Evolutionary conservation across 2,888 invertebrate genomes (phyloP), one percentile per base, ranked within the genome.

Genomic region (Erynnis tages): DNA sequence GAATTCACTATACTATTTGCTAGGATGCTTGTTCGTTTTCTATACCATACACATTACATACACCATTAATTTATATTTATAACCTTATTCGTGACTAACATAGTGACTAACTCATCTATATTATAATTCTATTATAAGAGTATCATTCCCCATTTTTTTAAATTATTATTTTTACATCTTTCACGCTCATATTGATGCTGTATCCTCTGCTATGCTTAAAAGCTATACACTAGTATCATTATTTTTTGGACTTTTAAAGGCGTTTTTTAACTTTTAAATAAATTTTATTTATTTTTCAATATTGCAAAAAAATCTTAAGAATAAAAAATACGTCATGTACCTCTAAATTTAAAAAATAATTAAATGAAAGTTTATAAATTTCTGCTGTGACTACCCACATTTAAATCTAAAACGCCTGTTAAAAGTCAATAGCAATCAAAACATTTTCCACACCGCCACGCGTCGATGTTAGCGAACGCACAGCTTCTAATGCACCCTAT

Each of bases 401-500:
- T n/a, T 16, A 8, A 16, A 13, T 29, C 14, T n/a, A 43, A 35
- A 44, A 37, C 50, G 50, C 50, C 50, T 37, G 17, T 34, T 29
- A 10, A 32, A 34, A 25, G 34, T 43, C 34, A 27, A 10, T 4
- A 1, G 7, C 23, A 19, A 43, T 35, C 21, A 10, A 11, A 48
- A 25, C 6, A 34, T 11, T 29, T 14, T 48, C 49, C n/a, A n/a
- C 68, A 67, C 64, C 45, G 62, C 65, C 66, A 68, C 59, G 69
- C 68, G 61, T 70, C 66, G 45, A 66, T 71, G 66, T 71, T 68
- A 72, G 72, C 63, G 19, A 37, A 43, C 53, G 67, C 71, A 71
- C 71, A 62, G 76, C 74, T 74, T 78, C 46, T 61, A 61, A 61
- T 58, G 71, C 76, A 75, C 71, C 71, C 45, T 65, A 29, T 65